Percentiles rank a stretch among this genome's conserved stretches.
Evolutionary conservation across 2,113 vertebrate species (phyloP).

Genomic region (Cynocephalus volans): DNA sequence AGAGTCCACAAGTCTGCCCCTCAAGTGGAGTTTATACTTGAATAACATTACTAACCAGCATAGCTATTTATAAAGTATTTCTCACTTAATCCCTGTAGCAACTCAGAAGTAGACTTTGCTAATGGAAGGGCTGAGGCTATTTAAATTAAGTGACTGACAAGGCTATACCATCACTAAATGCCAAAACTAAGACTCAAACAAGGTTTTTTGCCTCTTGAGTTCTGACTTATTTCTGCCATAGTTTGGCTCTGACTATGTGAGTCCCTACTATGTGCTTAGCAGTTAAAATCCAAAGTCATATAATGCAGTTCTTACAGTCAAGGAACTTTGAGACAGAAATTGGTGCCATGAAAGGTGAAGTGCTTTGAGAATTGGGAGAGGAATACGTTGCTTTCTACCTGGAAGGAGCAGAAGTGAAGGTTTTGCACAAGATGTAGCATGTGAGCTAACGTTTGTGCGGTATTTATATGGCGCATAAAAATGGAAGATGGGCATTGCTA

Average conservation of each 20-base stretch:
- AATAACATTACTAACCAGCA: not conserved
- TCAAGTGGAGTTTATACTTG: not conserved
- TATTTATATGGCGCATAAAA: not conserved
- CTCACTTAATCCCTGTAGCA: not conserved
- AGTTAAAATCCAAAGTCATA: constrained; percentile 2
- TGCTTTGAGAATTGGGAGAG: not conserved
- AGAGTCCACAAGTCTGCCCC: not conserved
- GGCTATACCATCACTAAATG: not conserved
- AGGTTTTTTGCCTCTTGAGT: not conserved
- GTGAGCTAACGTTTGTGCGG: not conserved
- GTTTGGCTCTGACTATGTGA: not conserved
- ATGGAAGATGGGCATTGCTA: not conserved
- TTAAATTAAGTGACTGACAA: not conserved
- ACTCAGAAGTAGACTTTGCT: constrained; percentile 40
- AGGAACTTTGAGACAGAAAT: not conserved
- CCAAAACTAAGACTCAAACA: not conserved
- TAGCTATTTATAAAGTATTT: not conserved
- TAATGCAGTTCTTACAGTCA: not conserved
- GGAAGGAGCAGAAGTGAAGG: not conserved
- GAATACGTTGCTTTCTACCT: constrained; percentile 3
- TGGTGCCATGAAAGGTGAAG: not conserved
- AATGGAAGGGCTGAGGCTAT: not conserved
- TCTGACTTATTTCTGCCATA: constrained; percentile 4
- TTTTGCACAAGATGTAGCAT: not conserved
- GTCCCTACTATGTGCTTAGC: not conserved